Evolutionary conservation across 1,140 invertebrate species (phyloP), one percentile per base, ranked within the genome.

Genomic region (Lordiphosa stackelbergi): DNA sequence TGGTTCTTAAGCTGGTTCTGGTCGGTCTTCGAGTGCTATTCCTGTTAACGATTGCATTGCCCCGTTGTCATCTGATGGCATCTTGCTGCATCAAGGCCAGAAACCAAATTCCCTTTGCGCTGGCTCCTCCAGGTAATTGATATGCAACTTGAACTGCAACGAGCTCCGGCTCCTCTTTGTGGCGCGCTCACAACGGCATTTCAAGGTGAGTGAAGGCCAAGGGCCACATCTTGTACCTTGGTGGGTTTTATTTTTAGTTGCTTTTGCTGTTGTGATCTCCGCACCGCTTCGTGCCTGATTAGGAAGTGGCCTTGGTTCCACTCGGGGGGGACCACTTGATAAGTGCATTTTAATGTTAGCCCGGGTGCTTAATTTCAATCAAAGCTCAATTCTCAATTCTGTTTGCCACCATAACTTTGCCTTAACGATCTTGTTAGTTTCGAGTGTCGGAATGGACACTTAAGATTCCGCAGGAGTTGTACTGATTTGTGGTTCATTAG

Each of bases 161-260:
- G 47, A 19, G 16, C 35, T 35, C 41, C 46, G 2, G 16, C 16
- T 35, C 41, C 46, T 36, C 43, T 34, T 48, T n/a, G 52, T 28
- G 19, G 42, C 28, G 5, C 28, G 28, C 61, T 34, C 42, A 47
- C 42, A 40, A 41, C 74, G 71, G 75, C 77, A 81, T 83, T 73
- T 86, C 85, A 86, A 86, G 85, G 85, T 86, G 73, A 86, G 73
- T 78, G 85, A 86, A 86, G 85, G 85, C 85, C 85, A 86, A 86
- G 85, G 85, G 70, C 85, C 73, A 85, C 66, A 77, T 85, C 85
- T 85, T 70, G 69, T 48, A 13, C 4, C 49, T 60, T 60, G 41
- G 51, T 38, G 52, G 36, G 36, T 56, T 62, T 69, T 69, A 69
- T 69, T 69, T 69, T 69, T 69, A 69, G 66, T 66, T 35, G 19